These are phyloP conservation scores for Hipparchia sbordonii DNA, from an alignment of 2,888 invertebrate genomes.

Conservation along the genomic window DNA sequence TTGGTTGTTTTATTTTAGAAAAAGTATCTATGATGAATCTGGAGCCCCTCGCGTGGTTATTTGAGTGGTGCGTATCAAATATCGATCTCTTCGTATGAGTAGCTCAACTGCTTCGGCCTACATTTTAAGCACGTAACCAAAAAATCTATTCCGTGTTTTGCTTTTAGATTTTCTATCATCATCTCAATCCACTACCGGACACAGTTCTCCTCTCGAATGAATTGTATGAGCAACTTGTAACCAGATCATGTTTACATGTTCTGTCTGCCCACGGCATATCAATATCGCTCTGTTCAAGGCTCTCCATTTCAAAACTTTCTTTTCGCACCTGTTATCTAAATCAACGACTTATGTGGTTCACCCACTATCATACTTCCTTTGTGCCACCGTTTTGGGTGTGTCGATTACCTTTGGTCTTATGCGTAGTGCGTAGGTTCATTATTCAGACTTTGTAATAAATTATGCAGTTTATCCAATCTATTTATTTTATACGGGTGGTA, in stretches of 20 bases:
- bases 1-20: slow-evolving; percentile 29
- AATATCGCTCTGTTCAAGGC: background rate
- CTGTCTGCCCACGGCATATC: background rate
- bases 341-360: slow-evolving; percentile 5
- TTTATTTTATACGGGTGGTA: too few relatives aligned
- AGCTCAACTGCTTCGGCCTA: slow-evolving; percentile 69
- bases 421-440: background rate
- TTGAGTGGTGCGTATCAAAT: slow-evolving; percentile 75
- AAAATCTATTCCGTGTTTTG: background rate
- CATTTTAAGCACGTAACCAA: slow-evolving; percentile 70
- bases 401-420: background rate
- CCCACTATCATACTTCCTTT: slow-evolving; percentile 7
- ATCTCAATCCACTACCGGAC: too few relatives aligned
- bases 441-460: background rate
- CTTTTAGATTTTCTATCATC: background rate
- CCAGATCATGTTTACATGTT: background rate
- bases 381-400: slow-evolving; percentile 1
- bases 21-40: slow-evolving; percentile 45
- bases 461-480: background rate
- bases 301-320: slow-evolving; percentile 8
- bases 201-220: too few relatives aligned
- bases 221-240: background rate
- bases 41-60: slow-evolving; percentile 66
- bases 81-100: slow-evolving; percentile 68
- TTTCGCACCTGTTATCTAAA: slow-evolving; percentile 11